These are phyloP conservation scores for Platyrinchus mystaceus DNA, from an alignment of 2,797 vertebrate species.

Conservation along the genomic window DNA sequence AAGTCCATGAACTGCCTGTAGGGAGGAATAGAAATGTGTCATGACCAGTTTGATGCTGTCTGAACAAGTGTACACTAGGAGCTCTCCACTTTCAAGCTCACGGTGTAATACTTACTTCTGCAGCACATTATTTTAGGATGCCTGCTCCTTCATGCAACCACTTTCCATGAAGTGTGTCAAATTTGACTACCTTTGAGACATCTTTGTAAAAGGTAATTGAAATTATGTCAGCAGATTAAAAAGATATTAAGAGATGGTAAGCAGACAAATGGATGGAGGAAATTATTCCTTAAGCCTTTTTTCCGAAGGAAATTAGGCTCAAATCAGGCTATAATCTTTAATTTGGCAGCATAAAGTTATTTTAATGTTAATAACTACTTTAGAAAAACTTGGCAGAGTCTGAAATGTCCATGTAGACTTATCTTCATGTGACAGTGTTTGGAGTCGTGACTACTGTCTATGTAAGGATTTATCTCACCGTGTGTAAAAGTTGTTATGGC, in stretches of 20 bases:
- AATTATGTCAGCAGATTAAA: neutral
- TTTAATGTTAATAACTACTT: neutral
- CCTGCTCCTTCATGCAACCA: neutral
- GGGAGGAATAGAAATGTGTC: neutral
- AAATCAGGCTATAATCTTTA: neutral
- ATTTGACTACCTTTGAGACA: neutral
- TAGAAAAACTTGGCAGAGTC: slow-evolving; percentile 7
- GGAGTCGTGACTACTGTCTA: slow-evolving; percentile 10
- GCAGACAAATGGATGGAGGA: neutral
- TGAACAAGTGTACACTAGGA: neutral
- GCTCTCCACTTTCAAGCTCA: neutral
- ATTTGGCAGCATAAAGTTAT: neutral
- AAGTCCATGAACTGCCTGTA: neutral
- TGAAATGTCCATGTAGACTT: slow-evolving; percentile 18
- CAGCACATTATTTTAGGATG: neutral
- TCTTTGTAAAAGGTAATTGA: neutral
- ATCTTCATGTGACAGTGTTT: neutral
- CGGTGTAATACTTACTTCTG: neutral
- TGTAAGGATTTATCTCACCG: slow-evolving; percentile 3
- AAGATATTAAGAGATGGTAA: neutral
- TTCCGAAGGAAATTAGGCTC: neutral
- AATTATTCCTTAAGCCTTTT: neutral
- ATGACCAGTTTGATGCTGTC: neutral
- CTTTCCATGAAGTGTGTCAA: neutral
- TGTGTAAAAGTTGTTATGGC: slow-evolving; percentile 27